These are phyloP conservation scores for Myotis myotis DNA, from an alignment of 2,797 vertebrate genomes.

Conservation along the genomic window DNA sequence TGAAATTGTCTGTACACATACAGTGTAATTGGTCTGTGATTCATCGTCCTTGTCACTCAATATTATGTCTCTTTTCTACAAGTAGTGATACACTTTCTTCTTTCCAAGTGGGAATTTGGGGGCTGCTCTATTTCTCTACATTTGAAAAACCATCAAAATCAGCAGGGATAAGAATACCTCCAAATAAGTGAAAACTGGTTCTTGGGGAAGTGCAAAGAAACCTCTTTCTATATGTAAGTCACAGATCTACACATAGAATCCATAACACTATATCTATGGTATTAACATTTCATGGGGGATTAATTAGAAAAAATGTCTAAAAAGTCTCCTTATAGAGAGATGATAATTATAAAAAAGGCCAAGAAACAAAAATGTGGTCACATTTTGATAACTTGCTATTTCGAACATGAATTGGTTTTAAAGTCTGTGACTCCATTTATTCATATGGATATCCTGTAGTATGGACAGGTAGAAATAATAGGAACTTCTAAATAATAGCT, in stretches of 20 bases:
- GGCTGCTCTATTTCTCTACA: background rate
- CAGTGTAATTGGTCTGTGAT: background rate
- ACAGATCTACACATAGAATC: background rate
- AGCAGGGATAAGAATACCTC: background rate
- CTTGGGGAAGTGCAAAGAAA: background rate
- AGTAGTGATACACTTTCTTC: background rate
- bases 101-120: background rate
- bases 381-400: background rate
- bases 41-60: background rate
- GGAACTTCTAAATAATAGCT: background rate
- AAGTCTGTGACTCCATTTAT: background rate
- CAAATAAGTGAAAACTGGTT: background rate
- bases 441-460: background rate
- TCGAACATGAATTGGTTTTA: background rate
- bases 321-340: background rate
- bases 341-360: background rate
- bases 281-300: background rate
- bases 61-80: background rate
- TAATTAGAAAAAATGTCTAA: background rate
- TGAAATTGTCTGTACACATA: background rate
- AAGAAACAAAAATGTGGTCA: background rate
- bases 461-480: background rate
- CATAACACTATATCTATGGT: background rate
- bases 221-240: background rate
- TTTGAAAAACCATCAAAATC: conserved; percentile 13